Evolutionary conservation across 2,888 invertebrate species (phyloP), one percentile per base, ranked within the genome.

Genomic region (Pristionchus maxplancki): DNA sequence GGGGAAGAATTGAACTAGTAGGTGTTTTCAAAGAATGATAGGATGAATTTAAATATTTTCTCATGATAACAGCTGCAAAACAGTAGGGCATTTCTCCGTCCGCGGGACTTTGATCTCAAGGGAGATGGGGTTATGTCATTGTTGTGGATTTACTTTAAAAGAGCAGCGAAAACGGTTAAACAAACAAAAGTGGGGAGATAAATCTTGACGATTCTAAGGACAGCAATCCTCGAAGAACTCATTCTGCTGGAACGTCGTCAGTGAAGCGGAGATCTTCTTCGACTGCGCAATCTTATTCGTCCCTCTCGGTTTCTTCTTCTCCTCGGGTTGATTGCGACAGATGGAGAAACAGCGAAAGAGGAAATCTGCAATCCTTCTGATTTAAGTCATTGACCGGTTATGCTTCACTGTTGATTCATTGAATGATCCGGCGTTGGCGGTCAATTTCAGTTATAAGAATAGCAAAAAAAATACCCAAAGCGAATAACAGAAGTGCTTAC

Each of bases 181-280:
- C 6, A 44, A 44, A 44, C 44, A 44, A 44, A 58, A 58, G 8
- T 58, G n/a, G 11, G 40, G 44, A 44, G 44, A 44, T 40, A 3
- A 48, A 28, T 44, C 5, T 37, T 8, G n/a, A 20, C 11, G 31
- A 34, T 15, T n/a, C 6, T 40, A 74, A 5, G 40, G 31, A 24
- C 11, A 40, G 40, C 74, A 74, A 74, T 74, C 74, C 24, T 74
- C 74, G 74, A 74, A 74, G 74, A 74, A 74, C 40, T 74, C 74
- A 31, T 74, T 74, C 40, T 74, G 37, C 37, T 74, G 37, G 64
- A 67, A 67, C 6, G 64, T 31, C 2, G 64, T 67, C 31, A 67
- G 15, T 15, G 64, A 67, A 1, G 11, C 64, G 0, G 58, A 31
- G 15, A 67, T 1, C 6, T 58, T 67, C 31, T 11, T 67, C 34